Percentiles rank a stretch among this genome's conserved stretches.
phyloP scores from a whole-genome alignment of 2,797 vertebrate species.

The Micrastur ruficollis region DNA sequence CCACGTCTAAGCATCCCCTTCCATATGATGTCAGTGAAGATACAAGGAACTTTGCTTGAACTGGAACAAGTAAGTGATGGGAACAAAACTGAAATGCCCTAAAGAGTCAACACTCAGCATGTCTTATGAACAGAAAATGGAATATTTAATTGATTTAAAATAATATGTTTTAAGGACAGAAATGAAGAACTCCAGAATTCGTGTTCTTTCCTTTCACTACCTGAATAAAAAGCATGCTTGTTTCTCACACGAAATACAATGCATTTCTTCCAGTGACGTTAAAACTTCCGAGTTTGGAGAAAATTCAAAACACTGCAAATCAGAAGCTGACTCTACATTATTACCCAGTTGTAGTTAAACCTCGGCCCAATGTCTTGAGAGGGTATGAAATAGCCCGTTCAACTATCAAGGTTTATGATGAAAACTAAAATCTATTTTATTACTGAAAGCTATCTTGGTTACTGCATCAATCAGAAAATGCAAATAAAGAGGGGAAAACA shows the following conservation, averaged over 20 bases:
- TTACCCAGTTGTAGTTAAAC: neutral
- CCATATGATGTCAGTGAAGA: neutral
- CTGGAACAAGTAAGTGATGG: neutral
- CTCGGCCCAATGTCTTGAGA: neutral
- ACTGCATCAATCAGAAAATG: neutral
- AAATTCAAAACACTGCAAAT: neutral
- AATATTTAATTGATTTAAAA: constrained; percentile 60
- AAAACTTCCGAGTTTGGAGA: constrained; percentile 39
- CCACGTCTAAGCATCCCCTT: neutral
- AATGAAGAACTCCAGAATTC: constrained; percentile 40
- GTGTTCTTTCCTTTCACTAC: neutral
- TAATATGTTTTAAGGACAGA: constrained; percentile 22
- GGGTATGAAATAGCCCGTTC: neutral
- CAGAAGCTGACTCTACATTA: neutral
- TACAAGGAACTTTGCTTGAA: neutral
- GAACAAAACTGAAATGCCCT: neutral
- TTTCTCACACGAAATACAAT: constrained; percentile 29
- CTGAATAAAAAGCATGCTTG: neutral
- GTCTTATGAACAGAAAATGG: constrained; percentile 15
- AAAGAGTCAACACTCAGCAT: constrained; percentile 45
- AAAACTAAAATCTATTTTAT: neutral
- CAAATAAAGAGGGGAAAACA: neutral
- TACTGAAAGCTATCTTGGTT: neutral
- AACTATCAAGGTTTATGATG: neutral
- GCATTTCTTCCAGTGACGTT: neutral